These are phyloP conservation scores for Heterotilapia buettikoferi DNA, from an alignment of 2,113 vertebrate genomes.

Conservation along the genomic window DNA sequence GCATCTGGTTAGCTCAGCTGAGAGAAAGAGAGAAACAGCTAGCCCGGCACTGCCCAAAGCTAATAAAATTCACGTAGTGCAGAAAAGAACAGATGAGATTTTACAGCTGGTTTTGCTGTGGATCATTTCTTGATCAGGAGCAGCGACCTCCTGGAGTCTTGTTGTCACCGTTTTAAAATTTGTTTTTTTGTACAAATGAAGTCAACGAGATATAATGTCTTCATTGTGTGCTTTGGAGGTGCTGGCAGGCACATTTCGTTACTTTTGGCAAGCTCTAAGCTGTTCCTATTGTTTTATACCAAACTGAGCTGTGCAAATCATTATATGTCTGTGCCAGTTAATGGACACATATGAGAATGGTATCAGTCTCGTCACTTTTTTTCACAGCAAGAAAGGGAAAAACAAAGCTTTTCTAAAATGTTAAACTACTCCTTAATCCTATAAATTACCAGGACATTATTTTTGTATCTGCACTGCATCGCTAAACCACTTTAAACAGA, in stretches of 20 bases:
- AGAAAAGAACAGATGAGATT: not conserved
- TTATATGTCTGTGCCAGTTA: not conserved
- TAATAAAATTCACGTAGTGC: not conserved
- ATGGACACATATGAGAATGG: not conserved
- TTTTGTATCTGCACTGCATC: not conserved
- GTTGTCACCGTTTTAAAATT: not conserved
- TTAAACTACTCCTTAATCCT: not conserved
- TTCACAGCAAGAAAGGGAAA: not conserved
- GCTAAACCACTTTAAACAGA: not conserved
- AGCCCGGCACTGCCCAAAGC: not conserved
- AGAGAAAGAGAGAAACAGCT: not conserved
- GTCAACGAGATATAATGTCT: not conserved
- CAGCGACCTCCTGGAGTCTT: not conserved
- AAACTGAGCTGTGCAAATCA: not conserved
- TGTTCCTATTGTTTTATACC: not conserved
- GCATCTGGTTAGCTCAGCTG: not conserved
- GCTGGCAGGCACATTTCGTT: not conserved
- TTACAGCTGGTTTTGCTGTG: not conserved
- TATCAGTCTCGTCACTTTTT: not conserved
- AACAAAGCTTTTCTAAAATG: not conserved
- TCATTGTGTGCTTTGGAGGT: not conserved
- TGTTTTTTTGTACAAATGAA: not conserved
- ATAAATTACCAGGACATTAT: not conserved
- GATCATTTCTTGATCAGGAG: not conserved
- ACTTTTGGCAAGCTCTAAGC: not conserved